phyloP scores from a whole-genome alignment of 1,140 invertebrate species.

The Tetragnatha versicolor region DNA sequence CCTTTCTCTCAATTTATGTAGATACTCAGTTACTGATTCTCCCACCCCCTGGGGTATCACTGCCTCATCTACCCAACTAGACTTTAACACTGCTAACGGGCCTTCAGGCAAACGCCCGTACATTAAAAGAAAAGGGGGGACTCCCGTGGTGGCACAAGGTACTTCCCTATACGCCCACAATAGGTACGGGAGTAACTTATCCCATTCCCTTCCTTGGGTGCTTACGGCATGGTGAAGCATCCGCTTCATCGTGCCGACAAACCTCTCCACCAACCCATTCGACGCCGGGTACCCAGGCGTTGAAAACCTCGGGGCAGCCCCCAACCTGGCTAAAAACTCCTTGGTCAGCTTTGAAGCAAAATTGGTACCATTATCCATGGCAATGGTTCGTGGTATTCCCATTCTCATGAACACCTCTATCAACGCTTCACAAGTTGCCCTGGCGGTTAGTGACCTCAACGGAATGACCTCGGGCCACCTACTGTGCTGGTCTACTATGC shows the following conservation, averaged over 20 bases:
- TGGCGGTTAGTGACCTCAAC: neutral
- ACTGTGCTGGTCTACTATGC: neutral
- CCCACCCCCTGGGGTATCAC: neutral
- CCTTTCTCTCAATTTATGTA: neutral
- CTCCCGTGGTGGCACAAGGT: neutral
- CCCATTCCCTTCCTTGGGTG: neutral
- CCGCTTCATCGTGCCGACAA: neutral
- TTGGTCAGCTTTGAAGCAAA: neutral
- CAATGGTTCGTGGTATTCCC: constrained; percentile 14
- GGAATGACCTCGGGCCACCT: neutral
- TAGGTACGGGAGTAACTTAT: neutral
- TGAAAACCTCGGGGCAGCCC: neutral
- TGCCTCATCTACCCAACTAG: neutral
- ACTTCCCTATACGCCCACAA: constrained; percentile 5
- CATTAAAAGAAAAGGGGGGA: constrained; percentile 6
- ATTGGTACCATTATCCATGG: constrained; percentile 19
- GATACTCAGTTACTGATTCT: neutral
- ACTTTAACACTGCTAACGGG: neutral
- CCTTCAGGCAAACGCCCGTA: neutral
- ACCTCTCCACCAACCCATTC: constrained; percentile 7
- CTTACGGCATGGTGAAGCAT: neutral
- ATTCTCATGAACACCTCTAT: neutral
- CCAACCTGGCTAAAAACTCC: neutral
- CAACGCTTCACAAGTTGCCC: constrained; percentile 7
- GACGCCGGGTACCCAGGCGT: neutral